Conservation (phyloP, 92 coral and sea anemone genomes). For the Umimayanthus kanabou region DNA sequence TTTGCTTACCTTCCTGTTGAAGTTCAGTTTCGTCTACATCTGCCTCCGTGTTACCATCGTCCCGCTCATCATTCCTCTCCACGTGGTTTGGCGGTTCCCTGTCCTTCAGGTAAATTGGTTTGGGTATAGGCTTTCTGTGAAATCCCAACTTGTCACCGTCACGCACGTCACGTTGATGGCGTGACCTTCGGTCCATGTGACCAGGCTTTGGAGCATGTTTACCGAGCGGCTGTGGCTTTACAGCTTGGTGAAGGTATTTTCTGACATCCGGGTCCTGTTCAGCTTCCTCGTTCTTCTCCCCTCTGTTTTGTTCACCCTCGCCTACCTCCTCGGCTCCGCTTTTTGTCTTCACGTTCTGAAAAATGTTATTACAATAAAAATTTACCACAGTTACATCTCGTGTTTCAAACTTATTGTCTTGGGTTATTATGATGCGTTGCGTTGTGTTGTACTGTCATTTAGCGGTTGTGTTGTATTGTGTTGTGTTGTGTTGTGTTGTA, state of each 20-base stretch:
- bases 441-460: too few species aligned
- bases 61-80: slow-evolving; percentile 14
- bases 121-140: slow-evolving; percentile 21
- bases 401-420: too few species aligned
- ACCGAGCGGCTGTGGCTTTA: not conserved
- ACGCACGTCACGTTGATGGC: slow-evolving; percentile 23
- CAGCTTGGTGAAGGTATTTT: slow-evolving; percentile 19
- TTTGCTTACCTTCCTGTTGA: slow-evolving; percentile 28
- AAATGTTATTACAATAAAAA: not conserved
- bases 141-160: slow-evolving; percentile 11
- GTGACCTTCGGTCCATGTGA: not conserved
- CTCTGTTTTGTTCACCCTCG: not conserved
- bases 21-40: slow-evolving; percentile 18
- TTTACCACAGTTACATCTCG: too few species aligned
- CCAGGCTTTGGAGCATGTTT: not conserved
- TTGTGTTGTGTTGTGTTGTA: not conserved
- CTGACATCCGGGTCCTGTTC: slow-evolving; percentile 2
- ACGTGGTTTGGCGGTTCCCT: not conserved
- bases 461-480: not conserved
- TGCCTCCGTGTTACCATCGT: slow-evolving; percentile 21
- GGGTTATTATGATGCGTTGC: not conserved
- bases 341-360: not conserved
- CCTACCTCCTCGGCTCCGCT: not conserved
- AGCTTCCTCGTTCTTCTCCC: not conserved
- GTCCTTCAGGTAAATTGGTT: slow-evolving; percentile 28